These are phyloP conservation scores for Pangasius sanitwongsei DNA, from an alignment of 2,797 vertebrate genomes.

Conservation along the genomic window DNA sequence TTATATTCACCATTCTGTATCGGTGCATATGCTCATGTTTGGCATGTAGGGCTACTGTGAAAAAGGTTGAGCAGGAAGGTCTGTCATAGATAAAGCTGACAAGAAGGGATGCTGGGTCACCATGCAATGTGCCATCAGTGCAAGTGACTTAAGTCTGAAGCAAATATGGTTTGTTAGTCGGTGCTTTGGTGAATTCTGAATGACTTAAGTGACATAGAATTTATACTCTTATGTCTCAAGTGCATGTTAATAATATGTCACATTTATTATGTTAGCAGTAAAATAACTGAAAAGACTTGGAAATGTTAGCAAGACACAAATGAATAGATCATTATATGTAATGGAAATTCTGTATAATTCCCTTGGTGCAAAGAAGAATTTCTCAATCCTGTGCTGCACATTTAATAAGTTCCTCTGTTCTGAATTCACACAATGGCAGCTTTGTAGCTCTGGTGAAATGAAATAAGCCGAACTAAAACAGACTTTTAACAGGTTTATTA, in stretches of 20 bases:
- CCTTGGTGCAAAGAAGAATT: neutral
- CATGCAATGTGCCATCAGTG: neutral
- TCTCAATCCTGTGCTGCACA: neutral
- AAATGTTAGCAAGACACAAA: neutral
- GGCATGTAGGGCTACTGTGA: neutral
- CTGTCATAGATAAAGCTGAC: neutral
- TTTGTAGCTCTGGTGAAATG: neutral
- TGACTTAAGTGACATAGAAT: neutral
- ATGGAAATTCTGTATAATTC: neutral
- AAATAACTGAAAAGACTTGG: neutral
- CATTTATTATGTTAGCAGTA: neutral
- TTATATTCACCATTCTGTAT: neutral
- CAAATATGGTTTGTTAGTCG: neutral
- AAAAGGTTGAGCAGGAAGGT: neutral
- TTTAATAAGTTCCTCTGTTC: neutral
- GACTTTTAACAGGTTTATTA: neutral
- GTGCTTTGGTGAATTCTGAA: neutral
- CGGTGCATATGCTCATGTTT: neutral
- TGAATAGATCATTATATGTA: neutral
- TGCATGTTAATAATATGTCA: neutral
- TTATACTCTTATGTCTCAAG: neutral
- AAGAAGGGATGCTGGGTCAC: neutral
- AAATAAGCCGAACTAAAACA: neutral
- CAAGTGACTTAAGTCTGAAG: neutral
- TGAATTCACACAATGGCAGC: neutral